A percentile compares a stretch with the other conserved stretches of the same genome.
phyloP scores from a whole-genome alignment of 2,797 vertebrate genomes.

The Coccyzus lansbergi region DNA sequence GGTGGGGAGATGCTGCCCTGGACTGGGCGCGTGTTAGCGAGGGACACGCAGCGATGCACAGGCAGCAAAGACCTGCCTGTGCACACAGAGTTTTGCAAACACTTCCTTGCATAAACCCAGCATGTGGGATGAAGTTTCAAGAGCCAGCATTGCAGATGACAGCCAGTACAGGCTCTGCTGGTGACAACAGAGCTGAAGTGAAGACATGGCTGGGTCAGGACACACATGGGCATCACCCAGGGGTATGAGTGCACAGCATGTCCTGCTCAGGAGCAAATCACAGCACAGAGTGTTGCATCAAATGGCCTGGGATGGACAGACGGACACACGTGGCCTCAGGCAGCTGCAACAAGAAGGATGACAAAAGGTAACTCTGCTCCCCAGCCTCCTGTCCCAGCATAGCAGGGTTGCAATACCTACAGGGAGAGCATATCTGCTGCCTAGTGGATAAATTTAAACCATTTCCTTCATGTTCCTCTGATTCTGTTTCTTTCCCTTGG shows the following conservation, averaged over 20 bases:
- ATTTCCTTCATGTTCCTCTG: background rate
- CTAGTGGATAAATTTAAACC: background rate
- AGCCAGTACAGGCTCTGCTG: background rate
- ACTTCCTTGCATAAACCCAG: background rate
- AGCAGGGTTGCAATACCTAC: accelerated
- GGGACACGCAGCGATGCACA: accelerated
- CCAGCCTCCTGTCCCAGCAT: background rate
- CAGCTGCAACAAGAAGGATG: accelerated
- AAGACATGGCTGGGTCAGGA: accelerated
- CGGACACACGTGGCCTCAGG: background rate
- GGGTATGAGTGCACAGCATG: accelerated
- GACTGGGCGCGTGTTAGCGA: accelerated
- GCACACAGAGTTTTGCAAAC: accelerated
- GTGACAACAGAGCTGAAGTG: accelerated
- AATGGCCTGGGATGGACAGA: accelerated
- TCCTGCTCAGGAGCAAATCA: too few species aligned
- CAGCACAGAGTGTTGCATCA: accelerated
- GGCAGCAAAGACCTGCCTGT: background rate
- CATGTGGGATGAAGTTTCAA: accelerated
- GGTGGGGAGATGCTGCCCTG: background rate
- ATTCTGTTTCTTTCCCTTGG: background rate
- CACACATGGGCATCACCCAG: background rate
- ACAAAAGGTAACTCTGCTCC: background rate
- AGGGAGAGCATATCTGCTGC: background rate
- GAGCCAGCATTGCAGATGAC: accelerated